Conservation (phyloP, 2,113 vertebrate genomes). For the Suncus etruscus region DNA sequence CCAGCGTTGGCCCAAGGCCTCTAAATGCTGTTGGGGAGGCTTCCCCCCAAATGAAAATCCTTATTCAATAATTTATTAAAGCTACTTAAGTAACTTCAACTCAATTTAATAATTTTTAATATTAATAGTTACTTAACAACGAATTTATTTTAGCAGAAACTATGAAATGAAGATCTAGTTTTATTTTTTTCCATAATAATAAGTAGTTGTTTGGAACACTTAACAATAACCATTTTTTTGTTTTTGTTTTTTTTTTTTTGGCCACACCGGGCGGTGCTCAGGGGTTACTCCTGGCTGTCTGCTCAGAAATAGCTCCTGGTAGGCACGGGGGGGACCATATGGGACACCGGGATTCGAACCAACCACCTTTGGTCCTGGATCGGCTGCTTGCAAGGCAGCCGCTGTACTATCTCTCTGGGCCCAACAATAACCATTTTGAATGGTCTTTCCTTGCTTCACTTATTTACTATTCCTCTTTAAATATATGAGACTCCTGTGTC, state of each 20-base stretch:
- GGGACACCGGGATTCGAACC: too few relatives aligned
- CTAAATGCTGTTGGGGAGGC: too few relatives aligned
- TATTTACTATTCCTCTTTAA: not conserved
- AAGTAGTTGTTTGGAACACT: not conserved
- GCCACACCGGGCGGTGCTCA: too few relatives aligned
- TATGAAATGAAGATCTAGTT: constrained; percentile 17
- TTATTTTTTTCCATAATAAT: not conserved
- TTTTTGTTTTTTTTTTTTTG: too few relatives aligned
- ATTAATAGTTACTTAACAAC: constrained; percentile 40
- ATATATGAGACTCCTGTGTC: not conserved
- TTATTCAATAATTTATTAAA: not conserved
- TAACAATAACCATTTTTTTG: not conserved
- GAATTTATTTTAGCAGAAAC: constrained; percentile 42
- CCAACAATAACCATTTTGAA: not conserved
- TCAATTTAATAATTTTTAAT: constrained; percentile 30
- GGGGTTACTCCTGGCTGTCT: too few relatives aligned
- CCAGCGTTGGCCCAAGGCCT: too few relatives aligned
- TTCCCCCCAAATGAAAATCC: too few relatives aligned
- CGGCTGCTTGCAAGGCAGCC: too few relatives aligned
- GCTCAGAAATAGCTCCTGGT: too few relatives aligned
- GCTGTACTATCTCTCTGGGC: too few relatives aligned
- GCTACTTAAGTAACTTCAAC: constrained; percentile 13
- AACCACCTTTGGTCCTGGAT: too few relatives aligned
- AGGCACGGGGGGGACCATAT: too few relatives aligned
- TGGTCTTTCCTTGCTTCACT: not conserved